phyloP scores from a whole-genome alignment of 2,797 vertebrate genomes.

The Eurystomus glaucurus region DNA sequence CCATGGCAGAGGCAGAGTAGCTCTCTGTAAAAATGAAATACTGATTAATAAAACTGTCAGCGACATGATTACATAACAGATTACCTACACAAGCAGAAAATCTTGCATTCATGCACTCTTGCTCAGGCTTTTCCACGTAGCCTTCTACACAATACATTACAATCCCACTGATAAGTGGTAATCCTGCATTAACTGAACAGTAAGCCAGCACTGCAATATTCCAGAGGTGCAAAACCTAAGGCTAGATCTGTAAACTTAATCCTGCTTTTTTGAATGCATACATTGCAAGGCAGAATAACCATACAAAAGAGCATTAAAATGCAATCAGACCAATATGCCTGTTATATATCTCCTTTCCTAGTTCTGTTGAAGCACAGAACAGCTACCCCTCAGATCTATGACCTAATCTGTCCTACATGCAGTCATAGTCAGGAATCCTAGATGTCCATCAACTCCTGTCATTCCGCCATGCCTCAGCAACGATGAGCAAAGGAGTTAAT shows the following conservation, averaged over 20 bases:
- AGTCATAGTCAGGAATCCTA: background rate
- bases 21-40: constrained; percentile 4
- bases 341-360: background rate
- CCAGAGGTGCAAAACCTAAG: background rate
- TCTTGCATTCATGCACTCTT: background rate
- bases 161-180: background rate
- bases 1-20: background rate
- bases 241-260: background rate
- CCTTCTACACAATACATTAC: background rate
- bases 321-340: rapidly evolving
- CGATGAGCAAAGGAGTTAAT: background rate
- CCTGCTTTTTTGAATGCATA: rapidly evolving
- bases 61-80: background rate
- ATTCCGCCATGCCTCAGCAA: background rate
- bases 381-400: background rate
- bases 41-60: background rate
- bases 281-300: background rate
- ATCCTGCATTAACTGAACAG: background rate
- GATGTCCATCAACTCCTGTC: background rate
- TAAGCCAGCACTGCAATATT: background rate
- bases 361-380: background rate
- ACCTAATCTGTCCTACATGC: background rate
- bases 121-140: background rate
- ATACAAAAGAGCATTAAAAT: rapidly evolving
- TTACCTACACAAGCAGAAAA: background rate